Evolutionary conservation across 30 jellyfish, hydroid and myxozoan species (phyloP).

Genomic region (Nemopilema nomurai): DNA sequence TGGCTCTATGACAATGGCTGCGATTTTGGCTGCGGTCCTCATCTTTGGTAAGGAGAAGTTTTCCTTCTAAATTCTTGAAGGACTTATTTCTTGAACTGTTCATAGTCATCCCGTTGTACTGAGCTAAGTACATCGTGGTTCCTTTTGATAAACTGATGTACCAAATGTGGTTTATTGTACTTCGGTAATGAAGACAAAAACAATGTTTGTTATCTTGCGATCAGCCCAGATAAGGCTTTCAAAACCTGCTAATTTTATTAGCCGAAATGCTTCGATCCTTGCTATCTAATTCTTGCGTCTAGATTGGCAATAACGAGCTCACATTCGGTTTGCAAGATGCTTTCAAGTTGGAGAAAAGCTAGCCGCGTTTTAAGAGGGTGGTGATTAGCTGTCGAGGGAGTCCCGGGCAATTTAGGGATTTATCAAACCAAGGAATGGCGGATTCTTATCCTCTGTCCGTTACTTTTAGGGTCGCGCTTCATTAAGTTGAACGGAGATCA

Average conservation of each 20-base stretch:
- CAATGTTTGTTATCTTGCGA: background rate
- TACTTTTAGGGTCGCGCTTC: background rate
- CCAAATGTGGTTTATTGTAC: background rate
- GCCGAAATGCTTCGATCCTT: background rate
- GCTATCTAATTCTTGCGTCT: background rate
- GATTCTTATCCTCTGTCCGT: background rate
- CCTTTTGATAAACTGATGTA: background rate
- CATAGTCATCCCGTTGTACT: too few relatives aligned
- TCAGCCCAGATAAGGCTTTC: background rate
- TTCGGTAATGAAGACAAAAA: background rate
- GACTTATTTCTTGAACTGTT: background rate
- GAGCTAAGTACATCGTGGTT: too few relatives aligned
- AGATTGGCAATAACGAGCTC: background rate
- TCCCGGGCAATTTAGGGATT: background rate
- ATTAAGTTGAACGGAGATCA: background rate
- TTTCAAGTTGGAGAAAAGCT: background rate
- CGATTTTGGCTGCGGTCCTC: background rate
- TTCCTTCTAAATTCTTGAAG: background rate
- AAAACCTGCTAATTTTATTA: background rate
- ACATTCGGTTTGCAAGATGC: background rate
- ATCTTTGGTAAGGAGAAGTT: background rate
- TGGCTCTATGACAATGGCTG: background rate
- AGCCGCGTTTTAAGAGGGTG: background rate
- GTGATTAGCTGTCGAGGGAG: background rate
- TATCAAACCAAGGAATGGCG: background rate